Base-by-base conservation (phyloP, 64 coral and sea anemone species). In the Orbicella faveolata region DNA sequence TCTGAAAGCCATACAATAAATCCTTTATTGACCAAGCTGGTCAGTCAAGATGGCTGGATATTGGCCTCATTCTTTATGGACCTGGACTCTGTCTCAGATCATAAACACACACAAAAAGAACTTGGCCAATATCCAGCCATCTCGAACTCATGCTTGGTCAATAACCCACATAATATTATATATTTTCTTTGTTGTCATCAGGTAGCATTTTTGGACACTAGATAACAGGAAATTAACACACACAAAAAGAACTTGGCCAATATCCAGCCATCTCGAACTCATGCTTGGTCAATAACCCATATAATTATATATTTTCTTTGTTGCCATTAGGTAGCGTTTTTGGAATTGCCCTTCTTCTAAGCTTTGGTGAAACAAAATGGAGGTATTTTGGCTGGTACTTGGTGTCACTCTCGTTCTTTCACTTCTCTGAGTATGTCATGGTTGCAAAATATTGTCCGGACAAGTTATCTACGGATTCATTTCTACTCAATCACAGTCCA, bases 401-500 rank as follows among this genome's bases (percentile, higher is more conserved):
- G 41, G 76, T 83, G 15, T 93, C 94, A 2, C 74, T 99, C 9
- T 93, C 97, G 15, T 94, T 99, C 69, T 99, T 99, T 75, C 97
- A 99, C 65, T 75, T 93, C 54, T 99, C 97, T 70, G 97, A 99
- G 57, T 99, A 91, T 91, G 88, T 99, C 20, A 96, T 99, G 94
- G 93, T 90, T 30, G 91, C 97, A 18, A 80, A 87, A 0, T 99
- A 99, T 70, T 96, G 90, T 61, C 63, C 91, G 14, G 64, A 87
- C 70, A 99, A 92, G 61, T 74, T 99, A 15, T 93, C 91, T 41
- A 14, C 79, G 44, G 97, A 99, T 30, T 99, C 97, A 6, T 99
- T 99, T 81, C 80, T 99, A 11, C 84, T 99, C 25, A 99, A 94
- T 59, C 97, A 99, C 54, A 99, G 97, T 36, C 62, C 74, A 2